phyloP scores from a whole-genome alignment of 2,113 vertebrate species.

The Amphilophus citrinellus region DNA sequence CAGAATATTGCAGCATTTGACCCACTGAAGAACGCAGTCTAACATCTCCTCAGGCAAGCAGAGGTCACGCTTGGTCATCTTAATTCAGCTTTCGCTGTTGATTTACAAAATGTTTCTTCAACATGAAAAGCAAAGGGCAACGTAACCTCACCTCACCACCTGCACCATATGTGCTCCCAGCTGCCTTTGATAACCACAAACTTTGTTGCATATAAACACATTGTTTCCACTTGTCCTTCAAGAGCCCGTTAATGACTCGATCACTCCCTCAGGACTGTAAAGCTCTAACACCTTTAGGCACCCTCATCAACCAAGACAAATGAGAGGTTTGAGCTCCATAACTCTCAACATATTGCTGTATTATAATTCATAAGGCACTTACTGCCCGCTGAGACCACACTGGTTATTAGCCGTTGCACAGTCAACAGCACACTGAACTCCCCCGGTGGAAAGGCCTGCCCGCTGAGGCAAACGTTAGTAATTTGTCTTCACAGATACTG shows the following conservation, averaged over 20 bases:
- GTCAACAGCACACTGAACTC: conserved; percentile 24
- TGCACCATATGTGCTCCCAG: conserved; percentile 35
- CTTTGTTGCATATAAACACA: conserved; percentile 26
- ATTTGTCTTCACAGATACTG: conserved; percentile 20
- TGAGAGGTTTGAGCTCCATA: conserved; percentile 46
- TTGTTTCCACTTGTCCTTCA: conserved; percentile 38
- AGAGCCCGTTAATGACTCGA: conserved; percentile 51
- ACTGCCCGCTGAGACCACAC: conserved; percentile 34
- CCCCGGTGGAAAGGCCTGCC: conserved; percentile 6
- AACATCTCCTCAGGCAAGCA: not conserved
- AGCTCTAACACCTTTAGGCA: conserved; percentile 55
- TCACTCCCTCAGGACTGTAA: conserved; percentile 44
- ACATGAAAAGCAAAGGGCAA: conserved; percentile 22
- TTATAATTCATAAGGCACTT: conserved; percentile 56
- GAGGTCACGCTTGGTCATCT: conserved; percentile 3
- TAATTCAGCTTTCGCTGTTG: conserved; percentile 2
- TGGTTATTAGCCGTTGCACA: conserved; percentile 39
- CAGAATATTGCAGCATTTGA: not conserved
- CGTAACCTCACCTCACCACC: conserved; percentile 9
- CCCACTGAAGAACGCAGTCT: not conserved
- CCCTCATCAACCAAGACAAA: conserved; percentile 68
- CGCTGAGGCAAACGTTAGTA: not conserved
- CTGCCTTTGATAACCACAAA: conserved; percentile 13
- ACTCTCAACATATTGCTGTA: conserved; percentile 37
- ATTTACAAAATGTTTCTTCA: conserved; percentile 42